Evolutionary conservation across 2,888 invertebrate genomes (phyloP).

Genomic region (Suillia variegata): DNA sequence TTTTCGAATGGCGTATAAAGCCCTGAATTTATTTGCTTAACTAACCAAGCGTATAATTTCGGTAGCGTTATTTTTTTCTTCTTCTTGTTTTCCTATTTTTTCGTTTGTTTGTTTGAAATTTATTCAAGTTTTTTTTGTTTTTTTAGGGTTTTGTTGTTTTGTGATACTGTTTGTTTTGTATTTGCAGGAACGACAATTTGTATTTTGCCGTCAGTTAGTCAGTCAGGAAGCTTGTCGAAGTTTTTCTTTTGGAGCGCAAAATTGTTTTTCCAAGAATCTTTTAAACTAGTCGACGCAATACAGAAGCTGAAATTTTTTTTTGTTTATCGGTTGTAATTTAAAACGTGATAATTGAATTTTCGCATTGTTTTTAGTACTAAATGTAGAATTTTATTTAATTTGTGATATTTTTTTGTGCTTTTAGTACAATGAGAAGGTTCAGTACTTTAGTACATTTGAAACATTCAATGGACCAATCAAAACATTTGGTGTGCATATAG

Average conservation of each 20-base stretch:
- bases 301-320: neutral
- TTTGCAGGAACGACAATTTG: neutral
- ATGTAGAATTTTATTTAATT: too few species aligned
- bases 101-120: conserved; percentile 7
- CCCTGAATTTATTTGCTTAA: conserved; percentile 23
- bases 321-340: too few species aligned
- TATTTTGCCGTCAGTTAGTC: too few species aligned
- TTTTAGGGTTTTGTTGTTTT: neutral
- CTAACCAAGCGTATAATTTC: conserved; percentile 28
- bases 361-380: too few species aligned
- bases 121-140: conserved; percentile 6
- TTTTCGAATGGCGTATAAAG: conserved; percentile 10
- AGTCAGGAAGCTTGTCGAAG: too few species aligned
- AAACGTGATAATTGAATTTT: too few species aligned
- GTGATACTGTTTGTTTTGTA: neutral
- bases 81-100: conserved; percentile 7
- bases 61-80: neutral
- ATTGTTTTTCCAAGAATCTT: neutral
- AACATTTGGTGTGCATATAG: too few species aligned
- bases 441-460: too few species aligned
- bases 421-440: too few species aligned
- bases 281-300: too few species aligned
- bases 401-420: too few species aligned
- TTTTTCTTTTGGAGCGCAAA: neutral
- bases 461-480: too few species aligned